Evolutionary conservation across 2,888 invertebrate species (phyloP).

Genomic region (Phrixothrix hirtus): DNA sequence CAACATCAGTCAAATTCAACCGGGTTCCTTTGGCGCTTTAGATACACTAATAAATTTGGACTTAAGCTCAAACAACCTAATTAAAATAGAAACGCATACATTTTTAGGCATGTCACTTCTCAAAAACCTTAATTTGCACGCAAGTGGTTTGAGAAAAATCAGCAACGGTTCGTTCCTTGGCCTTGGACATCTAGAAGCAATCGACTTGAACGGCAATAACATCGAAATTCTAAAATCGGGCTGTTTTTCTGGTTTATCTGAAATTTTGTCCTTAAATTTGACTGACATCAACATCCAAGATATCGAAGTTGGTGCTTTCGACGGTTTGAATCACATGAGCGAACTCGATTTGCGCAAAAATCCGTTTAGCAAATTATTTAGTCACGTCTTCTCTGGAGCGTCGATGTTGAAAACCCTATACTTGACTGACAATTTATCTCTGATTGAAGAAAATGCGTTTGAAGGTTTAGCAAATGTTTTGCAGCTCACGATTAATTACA

Average conservation of each 20-base stretch:
- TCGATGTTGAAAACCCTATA: neutral
- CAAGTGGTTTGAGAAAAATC: neutral
- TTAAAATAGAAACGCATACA: neutral
- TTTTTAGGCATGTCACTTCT: neutral
- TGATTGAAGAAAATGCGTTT: neutral
- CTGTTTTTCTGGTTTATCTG: neutral
- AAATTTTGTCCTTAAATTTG: neutral
- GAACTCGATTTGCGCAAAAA: neutral
- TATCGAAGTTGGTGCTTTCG: neutral
- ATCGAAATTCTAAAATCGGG: neutral
- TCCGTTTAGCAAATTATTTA: neutral
- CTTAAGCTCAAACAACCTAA: conserved; percentile 7
- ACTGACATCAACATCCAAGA: neutral
- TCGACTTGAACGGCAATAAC: neutral
- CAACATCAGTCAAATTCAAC: neutral
- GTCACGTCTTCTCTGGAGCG: neutral
- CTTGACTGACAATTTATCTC: neutral
- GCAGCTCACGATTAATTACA: too few species aligned
- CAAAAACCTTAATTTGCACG: conserved; percentile 5
- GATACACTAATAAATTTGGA: neutral
- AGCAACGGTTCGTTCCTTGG: neutral
- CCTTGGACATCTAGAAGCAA: neutral
- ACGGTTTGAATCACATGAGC: neutral
- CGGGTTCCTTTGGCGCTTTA: neutral
- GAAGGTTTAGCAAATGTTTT: neutral